A percentile compares a stretch with the other conserved stretches of the same genome.
These are phyloP conservation scores for Sycon ciliatum DNA, from an alignment of 37 sponge, comb jelly and placozoan species.

Conservation along the genomic window DNA sequence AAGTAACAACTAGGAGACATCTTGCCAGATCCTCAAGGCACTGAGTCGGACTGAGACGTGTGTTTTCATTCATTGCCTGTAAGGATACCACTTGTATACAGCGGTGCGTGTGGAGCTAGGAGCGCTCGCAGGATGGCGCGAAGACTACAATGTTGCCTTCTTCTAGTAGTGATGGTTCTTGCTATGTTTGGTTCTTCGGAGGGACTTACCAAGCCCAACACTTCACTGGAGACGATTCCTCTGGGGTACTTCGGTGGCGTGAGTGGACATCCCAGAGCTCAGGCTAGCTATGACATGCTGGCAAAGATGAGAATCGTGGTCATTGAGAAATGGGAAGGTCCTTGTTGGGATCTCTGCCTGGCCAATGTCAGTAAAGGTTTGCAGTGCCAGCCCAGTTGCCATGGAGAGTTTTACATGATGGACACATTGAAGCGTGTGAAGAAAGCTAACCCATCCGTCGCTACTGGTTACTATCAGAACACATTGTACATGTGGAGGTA, in stretches of 20 bases:
- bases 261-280: conserved; percentile 1
- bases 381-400: conserved; percentile 23
- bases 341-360: conserved; percentile 21
- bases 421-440: conserved; percentile 24
- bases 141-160: no score
- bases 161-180: no score
- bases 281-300: conserved; percentile 19
- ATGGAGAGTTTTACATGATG: conserved; percentile 14
- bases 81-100: no score
- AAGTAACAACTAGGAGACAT: no score
- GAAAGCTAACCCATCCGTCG: conserved; percentile 13
- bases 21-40: no score
- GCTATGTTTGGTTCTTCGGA: no score
- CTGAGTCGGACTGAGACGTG: no score
- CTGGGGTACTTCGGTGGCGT: conserved; percentile 27
- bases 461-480: conserved; percentile 24
- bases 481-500: conserved; percentile 20
- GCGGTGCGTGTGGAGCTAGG: no score
- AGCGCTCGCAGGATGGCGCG: no score
- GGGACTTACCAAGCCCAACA: conserved; percentile 18
- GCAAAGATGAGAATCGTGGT: conserved; percentile 24
- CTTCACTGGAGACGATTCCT: conserved; percentile 22
- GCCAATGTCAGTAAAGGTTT: conserved; percentile 19
- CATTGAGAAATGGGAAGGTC: conserved; percentile 35
- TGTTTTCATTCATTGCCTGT: no score